Base-by-base conservation (phyloP, 1,140 invertebrate species). In the Drosophila sechellia region DNA sequence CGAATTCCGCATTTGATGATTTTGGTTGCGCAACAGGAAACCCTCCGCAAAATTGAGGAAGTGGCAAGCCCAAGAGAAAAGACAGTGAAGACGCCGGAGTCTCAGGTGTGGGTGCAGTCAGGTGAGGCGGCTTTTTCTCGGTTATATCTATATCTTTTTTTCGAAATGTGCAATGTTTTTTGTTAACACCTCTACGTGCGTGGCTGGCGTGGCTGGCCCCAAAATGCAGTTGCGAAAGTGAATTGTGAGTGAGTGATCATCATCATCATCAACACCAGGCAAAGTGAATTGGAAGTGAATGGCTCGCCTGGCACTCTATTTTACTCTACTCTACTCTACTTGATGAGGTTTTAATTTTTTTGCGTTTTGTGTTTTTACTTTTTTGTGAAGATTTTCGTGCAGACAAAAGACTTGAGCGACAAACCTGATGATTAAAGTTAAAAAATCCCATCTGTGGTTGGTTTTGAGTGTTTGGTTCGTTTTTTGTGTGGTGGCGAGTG, bases 391-490 rank as follows among this genome's bases (percentile, higher is more conserved):
- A 57, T 69, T 61, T 58, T 86, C 55, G 57, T 85, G 81, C 66
- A 86, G 70, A 91, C 90, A 90, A 91, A 91, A 91, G 90, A 91
- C 86, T 91, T 90, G 81, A 90, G 58, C 80, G 85, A 91, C 90
- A 91, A 91, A 91, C 90, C 90, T 91, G 90, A 85, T 90, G 90
- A 89, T 89, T 91, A 91, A 90, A 91, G 81, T 90, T 91, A 90
- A 91, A 91, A 81, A 91, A 91, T 91, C 90, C 90, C 77, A 91
- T 79, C 90, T 91, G 90, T 81, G 76, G 76, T 85, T 80, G 69
- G 66, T 56, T 68, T 73, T 60, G 56, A 68, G 68, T 65, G 63
- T 85, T 60, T 22, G 20, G 20, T 22, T 22, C 20, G 57, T 68
- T 68, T 68, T 43, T 78, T 69, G 46, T 39, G 25, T 68, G 63